Evolutionary conservation across 2,797 vertebrate species (phyloP), one percentile per base, ranked within the genome.

Genomic region (Smutsia temminckii): DNA sequence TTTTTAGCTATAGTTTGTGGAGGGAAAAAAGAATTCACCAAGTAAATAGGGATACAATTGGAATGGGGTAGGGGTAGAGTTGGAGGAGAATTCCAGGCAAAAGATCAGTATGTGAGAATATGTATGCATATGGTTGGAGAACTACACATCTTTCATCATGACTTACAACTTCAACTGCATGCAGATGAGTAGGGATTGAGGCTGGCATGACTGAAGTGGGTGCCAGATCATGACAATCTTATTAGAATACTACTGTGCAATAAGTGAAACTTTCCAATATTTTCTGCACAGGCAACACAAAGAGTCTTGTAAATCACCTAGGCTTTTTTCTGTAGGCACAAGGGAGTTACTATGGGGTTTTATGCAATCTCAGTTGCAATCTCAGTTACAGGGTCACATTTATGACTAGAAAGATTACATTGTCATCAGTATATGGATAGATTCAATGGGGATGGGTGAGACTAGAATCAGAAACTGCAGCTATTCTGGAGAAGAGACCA

Each of bases 341-440:
- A 55, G 16, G 27, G 37, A 71, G 14, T 94, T 79, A 66, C 66
- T 92, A 68, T 64, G 49, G 69, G 21, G n/a, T 72, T 79, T 92
- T 88, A 66, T n/a, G 66, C 13, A 75, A 64, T 51, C 51, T 86
- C 78, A 94, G n/a, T 88, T 71, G 66, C 13, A 75, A 64, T 51
- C 51, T 86, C 78, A 94, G n/a, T 88, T 71, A 71, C 55, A 40
- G 90, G 78, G 40, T 85, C n/a, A 89, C 49, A 89, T 74, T 92
- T 85, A 89, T 34, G 37, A 86, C 69, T 55, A 55, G 42, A 90
- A 86, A 93, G 5, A 91, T 75, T 74, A 55, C 6, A 27, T 9
- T 69, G 5, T 46, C 55, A 46, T 86, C 51, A 27, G 21, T 66
- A 37, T 63, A 75, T 55, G 69, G 59, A 63, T 34, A 75, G 61